phyloP scores from a whole-genome alignment of 2,113 vertebrate genomes.

The Pachyramphus minor region DNA sequence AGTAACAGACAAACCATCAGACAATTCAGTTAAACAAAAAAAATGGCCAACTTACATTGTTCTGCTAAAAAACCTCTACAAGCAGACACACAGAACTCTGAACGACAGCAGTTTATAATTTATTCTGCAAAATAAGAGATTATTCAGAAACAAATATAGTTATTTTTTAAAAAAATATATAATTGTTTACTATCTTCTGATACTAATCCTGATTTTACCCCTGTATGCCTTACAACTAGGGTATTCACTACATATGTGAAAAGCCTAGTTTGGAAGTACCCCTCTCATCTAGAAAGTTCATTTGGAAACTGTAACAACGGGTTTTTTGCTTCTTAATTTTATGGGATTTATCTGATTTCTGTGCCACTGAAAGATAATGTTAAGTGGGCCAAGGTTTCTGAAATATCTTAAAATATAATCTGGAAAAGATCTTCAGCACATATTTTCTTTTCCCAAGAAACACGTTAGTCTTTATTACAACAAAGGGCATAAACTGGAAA shows the following conservation, averaged over 20 bases:
- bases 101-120: neutral
- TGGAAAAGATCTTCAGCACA: neutral
- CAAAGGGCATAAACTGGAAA: neutral
- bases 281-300: neutral
- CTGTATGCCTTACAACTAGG: neutral
- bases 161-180: neutral
- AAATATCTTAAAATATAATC: neutral
- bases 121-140: neutral
- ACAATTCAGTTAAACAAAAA: neutral
- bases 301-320: neutral
- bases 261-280: neutral
- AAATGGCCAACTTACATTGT: neutral
- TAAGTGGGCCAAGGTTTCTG: neutral
- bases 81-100: neutral
- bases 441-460: neutral
- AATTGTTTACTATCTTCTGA: neutral
- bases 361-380: neutral
- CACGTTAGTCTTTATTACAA: neutral
- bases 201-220: neutral
- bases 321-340: neutral
- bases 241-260: neutral
- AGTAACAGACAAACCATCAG: neutral
- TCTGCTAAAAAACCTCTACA: neutral
- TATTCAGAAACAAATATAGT: neutral
- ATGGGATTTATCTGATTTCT: neutral